Percentiles rank a stretch among this genome's conserved stretches.
These are phyloP conservation scores for Neodon shergylaensis DNA, from an alignment of 2,113 vertebrate species.

Conservation along the genomic window DNA sequence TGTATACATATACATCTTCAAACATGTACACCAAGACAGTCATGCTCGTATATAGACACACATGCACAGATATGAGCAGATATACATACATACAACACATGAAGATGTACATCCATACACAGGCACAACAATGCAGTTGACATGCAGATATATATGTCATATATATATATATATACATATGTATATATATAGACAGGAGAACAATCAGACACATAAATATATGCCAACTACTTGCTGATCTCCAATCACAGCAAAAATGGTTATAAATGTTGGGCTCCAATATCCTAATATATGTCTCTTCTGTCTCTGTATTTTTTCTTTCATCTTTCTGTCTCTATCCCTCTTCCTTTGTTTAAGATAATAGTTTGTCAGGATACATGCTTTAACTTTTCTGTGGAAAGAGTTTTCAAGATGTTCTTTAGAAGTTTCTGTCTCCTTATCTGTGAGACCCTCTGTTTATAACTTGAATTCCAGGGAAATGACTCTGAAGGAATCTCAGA, in stretches of 20 bases:
- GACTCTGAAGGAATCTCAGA: neutral
- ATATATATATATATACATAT: no score
- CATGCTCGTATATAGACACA: neutral
- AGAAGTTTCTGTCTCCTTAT: neutral
- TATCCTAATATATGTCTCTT: neutral
- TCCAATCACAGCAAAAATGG: neutral
- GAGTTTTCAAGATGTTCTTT: neutral
- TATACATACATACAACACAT: neutral
- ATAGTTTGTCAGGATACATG: no score
- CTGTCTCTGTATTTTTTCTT: neutral
- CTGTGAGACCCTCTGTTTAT: neutral
- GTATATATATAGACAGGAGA: neutral
- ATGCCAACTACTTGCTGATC: neutral
- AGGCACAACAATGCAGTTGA: neutral
- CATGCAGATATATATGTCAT: neutral
- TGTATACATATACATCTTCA: neutral
- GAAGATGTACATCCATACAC: neutral
- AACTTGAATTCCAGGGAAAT: neutral
- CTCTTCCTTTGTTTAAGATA: neutral
- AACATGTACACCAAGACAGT: neutral
- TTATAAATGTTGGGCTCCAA: accelerated
- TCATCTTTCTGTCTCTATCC: neutral
- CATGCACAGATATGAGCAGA: neutral
- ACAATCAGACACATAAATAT: neutral
- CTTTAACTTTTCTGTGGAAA: neutral